Evolutionary conservation across 2,888 invertebrate species (phyloP).

Genomic region (Mesodorylaimus sp.): DNA sequence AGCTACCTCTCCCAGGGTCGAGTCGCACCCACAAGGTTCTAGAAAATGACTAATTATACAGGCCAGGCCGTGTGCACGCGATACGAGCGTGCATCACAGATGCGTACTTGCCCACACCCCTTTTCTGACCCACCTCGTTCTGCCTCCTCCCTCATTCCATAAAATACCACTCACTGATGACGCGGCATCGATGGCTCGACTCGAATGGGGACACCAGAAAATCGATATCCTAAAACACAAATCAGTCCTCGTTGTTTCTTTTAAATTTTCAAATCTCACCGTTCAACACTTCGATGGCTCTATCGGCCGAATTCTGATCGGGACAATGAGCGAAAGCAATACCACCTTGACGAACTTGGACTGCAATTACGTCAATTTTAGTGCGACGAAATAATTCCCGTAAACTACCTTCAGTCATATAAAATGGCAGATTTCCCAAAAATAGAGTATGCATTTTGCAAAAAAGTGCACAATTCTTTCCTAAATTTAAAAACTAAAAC

Average conservation of each 20-base stretch:
- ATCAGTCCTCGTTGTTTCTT: not conserved
- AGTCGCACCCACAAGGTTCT: too few relatives aligned
- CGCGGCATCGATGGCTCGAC: conserved; percentile 10
- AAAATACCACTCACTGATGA: not conserved
- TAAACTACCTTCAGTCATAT: not conserved
- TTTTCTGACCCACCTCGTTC: too few relatives aligned
- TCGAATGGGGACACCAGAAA: not conserved
- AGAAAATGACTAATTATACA: too few relatives aligned
- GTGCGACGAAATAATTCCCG: not conserved
- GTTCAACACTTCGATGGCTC: conserved; percentile 8
- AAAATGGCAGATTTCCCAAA: conserved; percentile 5
- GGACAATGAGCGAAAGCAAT: conserved; percentile 9
- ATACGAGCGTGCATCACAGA: too few relatives aligned
- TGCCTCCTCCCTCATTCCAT: too few relatives aligned
- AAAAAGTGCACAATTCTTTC: too few relatives aligned
- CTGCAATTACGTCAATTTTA: not conserved
- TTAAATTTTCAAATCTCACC: conserved; percentile 2
- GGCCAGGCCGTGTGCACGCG: too few relatives aligned
- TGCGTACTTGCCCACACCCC: too few relatives aligned
- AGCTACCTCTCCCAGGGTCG: too few relatives aligned
- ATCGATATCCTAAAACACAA: not conserved
- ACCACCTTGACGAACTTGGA: not conserved
- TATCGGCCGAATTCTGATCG: conserved; percentile 10
- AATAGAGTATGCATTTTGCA: conserved; percentile 10
- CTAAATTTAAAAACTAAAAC: too few relatives aligned